A percentile compares a stretch with the other conserved stretches of the same genome.
Evolutionary conservation across 2,888 invertebrate species (phyloP).

Genomic region (Parochlus steinenii): DNA sequence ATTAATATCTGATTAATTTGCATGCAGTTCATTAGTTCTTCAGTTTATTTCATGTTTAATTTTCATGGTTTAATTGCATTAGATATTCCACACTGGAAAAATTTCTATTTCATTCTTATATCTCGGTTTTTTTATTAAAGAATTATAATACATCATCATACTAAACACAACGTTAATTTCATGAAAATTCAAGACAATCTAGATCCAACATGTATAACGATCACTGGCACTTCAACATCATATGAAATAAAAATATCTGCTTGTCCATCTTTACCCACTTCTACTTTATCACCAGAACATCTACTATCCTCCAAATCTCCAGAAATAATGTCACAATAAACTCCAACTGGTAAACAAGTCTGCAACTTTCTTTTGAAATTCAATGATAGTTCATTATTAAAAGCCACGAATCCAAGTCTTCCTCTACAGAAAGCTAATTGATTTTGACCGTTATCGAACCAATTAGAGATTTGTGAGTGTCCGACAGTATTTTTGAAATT

Average conservation of each 20-base stretch:
- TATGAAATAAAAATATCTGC: slow-evolving; percentile 3
- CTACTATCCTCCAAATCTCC: slow-evolving; percentile 17
- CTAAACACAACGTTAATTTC: no score
- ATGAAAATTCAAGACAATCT: no score
- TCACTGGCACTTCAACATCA: slow-evolving; percentile 4
- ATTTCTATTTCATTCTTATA: no score
- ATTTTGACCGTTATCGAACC: slow-evolving; percentile 60
- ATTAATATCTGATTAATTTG: no score
- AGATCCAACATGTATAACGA: slow-evolving; percentile 6
- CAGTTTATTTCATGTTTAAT: no score
- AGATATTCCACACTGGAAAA: no score
- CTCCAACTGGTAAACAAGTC: slow-evolving; percentile 28
- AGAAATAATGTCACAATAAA: slow-evolving; percentile 36
- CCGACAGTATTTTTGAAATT: slow-evolving; percentile 47
- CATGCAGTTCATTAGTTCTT: no score
- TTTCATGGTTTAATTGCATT: no score
- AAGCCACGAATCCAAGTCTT: slow-evolving; percentile 48
- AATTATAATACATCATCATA: no score
- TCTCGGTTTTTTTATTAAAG: no score
- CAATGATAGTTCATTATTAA: slow-evolving; percentile 35
- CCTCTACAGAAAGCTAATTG: slow-evolving; percentile 69
- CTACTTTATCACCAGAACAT: slow-evolving; percentile 2
- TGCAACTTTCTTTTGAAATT: slow-evolving; percentile 1
- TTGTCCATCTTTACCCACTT: slow-evolving; percentile 6
- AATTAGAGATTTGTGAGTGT: slow-evolving; percentile 36